Percentiles rank a stretch among this genome's conserved stretches.
Conservation (phyloP, 2,888 invertebrate genomes). For the Agonopterix alstromeriana region DNA sequence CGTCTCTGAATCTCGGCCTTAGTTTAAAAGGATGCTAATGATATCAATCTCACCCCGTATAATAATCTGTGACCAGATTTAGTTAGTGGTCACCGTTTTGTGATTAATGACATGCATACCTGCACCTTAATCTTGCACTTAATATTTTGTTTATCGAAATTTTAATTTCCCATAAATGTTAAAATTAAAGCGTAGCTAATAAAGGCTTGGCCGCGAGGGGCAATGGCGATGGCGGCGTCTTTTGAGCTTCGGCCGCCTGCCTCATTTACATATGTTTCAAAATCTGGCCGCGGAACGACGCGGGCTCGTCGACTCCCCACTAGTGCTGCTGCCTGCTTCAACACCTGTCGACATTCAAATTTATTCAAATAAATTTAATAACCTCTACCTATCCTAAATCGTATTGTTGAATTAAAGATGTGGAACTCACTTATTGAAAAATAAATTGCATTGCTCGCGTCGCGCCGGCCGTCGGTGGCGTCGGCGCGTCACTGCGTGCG, state of each 20-base stretch:
- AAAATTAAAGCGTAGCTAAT: conserved; percentile 50
- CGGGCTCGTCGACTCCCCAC: conserved; percentile 32
- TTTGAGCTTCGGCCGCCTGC: conserved; percentile 34
- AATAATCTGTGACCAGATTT: neutral
- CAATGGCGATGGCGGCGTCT: conserved; percentile 38
- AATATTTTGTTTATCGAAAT: conserved; percentile 33
- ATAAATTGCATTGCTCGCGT: conserved; percentile 4
- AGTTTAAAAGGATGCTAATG: no score
- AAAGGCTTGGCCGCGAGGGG: conserved; percentile 46
- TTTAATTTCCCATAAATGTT: conserved; percentile 33
- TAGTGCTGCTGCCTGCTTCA: conserved; percentile 33
- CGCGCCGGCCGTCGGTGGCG: neutral
- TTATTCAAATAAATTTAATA: conserved; percentile 15
- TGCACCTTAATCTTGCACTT: conserved; percentile 19
- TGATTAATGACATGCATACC: neutral
- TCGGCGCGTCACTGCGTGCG: no score
- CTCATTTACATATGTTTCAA: conserved; percentile 68
- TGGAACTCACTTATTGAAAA: conserved; percentile 10
- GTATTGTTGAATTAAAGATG: conserved; percentile 5
- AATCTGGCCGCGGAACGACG: conserved; percentile 47
- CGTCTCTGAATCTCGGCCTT: no score
- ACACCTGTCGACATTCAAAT: conserved; percentile 36
- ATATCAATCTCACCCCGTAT: no score
- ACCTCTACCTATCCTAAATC: conserved; percentile 1
- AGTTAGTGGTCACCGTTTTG: neutral